Base-by-base conservation (phyloP, 2,113 vertebrate species). In the Misgurnus anguillicaudatus region DNA sequence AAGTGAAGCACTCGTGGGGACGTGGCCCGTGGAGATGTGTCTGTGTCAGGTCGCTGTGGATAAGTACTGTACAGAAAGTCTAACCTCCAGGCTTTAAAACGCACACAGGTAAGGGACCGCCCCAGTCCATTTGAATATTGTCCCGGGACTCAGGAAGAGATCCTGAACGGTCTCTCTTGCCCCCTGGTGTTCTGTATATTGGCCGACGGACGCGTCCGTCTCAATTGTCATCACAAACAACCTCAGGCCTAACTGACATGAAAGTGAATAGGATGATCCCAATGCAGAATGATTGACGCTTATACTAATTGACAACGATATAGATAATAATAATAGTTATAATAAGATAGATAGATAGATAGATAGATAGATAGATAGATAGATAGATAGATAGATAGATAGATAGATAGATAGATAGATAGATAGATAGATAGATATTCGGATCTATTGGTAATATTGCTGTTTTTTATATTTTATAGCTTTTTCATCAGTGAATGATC, bases 111-210 rank as follows among this genome's bases (percentile, higher is more conserved):
- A 53, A 82, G 79, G 79, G 36, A 83, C 89, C 89, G 87, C 89
- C 91, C 91, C 63, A 58, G 53, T 3, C 73, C 57, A 89, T 91
- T 90, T 91, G 87, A 90, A 92, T 91, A 84, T 57, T 55, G 65
- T 75, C 74, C 76, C 58, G 17, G 83, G 85, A 85, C 81, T 70
- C 88, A 87, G 89, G 89, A 92, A 91, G 87, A 87, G 81, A 84
- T 80, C 84, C 83, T 47, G 79, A 91, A 89, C 85, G 89, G 85
- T 86, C 89, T 79, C 89, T 90, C 88, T 90, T 91, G 93, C 91
- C 92, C 92, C 92, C 93, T 94, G 92, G 89, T 83, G 93, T 89
- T 92, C 89, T 90, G 91, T 90, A 88, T 90, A 92, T 90, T 89
- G 91, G 92, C 89, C 83, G 41, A 53, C 80, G 78, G 75, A 85